phyloP scores from a whole-genome alignment of 2,797 vertebrate genomes.

The Tadarida brasiliensis region DNA sequence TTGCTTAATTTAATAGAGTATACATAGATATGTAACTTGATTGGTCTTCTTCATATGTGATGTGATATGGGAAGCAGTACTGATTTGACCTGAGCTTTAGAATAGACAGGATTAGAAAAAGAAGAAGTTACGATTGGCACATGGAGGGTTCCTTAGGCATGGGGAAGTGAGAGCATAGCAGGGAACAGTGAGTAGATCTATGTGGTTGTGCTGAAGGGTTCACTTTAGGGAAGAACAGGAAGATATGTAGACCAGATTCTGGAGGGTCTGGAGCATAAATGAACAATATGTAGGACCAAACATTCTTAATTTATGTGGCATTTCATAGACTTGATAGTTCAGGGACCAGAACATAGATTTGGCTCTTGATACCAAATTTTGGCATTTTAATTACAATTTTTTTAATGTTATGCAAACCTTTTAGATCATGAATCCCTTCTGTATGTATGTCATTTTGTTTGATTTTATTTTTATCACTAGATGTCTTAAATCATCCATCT shows the following conservation, averaged over 20 bases:
- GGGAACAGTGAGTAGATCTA: not conserved
- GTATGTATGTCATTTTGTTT: not conserved
- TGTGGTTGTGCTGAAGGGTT: not conserved
- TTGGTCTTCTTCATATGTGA: not conserved
- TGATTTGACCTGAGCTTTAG: not conserved
- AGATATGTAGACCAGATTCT: not conserved
- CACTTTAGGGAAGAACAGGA: not conserved
- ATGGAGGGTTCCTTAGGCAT: not conserved
- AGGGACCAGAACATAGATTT: conserved; percentile 18
- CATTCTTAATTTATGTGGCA: not conserved
- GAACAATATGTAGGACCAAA: not conserved
- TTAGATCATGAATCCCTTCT: not conserved
- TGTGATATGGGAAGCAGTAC: not conserved
- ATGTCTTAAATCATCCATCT: not conserved
- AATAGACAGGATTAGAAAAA: not conserved
- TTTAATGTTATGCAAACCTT: not conserved
- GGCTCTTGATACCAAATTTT: not conserved
- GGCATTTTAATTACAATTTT: not conserved
- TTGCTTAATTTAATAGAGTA: not conserved
- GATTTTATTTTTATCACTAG: not conserved
- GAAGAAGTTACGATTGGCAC: not conserved
- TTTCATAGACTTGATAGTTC: conserved; percentile 5
- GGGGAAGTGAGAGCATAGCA: not conserved
- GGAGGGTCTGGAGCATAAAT: not conserved
- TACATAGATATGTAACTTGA: not conserved